Evolutionary conservation across 2,888 invertebrate genomes (phyloP), one percentile per base, ranked within the genome.

Genomic region (Cephus sareptanus): DNA sequence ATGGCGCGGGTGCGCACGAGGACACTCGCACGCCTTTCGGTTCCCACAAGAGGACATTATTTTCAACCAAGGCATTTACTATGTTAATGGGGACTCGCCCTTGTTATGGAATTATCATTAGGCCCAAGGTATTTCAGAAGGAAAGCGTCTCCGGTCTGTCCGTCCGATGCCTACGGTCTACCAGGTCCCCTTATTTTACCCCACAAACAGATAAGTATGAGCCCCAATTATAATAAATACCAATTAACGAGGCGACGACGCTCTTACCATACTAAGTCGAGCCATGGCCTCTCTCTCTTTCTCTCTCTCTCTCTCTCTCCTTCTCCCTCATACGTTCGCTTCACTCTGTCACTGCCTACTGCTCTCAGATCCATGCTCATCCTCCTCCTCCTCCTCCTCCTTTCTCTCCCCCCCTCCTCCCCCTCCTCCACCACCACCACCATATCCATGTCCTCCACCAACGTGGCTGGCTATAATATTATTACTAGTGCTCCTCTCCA

Each of bases 151-250:
- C 30, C 30, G 34, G 71, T 31, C 71, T 34, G 71, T 71, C 71
- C 71, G 12, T 31, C 13, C 33, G 12, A 33, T 34, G 23, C 56
- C 56, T 56, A 56, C 23, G 56, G 56, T 56, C 31, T 31, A 34
- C 76, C 73, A 75, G 76, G 77, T 76, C 76, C 83, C 83, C 83
- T 83, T 84, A 85, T 84, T 85, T 85, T 81, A 85, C 84, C 76
- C 83, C 80, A 82, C 84, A 84, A 84, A 85, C 83, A 85, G 86
- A 88, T 87, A 89, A 88, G 87, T 87, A 87, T 85, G 82, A 85
- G 86, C 87, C 88, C 89, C 90, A 90, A 91, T 91, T 90, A 91
- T 91, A 90, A 90, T 90, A 91, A 91, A 91, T 90, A 91, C 88
- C 90, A 91, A 91, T 91, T 91, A 91, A 90, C 88, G 87, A 87